Conservation (phyloP, 2,797 vertebrate genomes). For the Ctenochaetus hawaiiensis region DNA sequence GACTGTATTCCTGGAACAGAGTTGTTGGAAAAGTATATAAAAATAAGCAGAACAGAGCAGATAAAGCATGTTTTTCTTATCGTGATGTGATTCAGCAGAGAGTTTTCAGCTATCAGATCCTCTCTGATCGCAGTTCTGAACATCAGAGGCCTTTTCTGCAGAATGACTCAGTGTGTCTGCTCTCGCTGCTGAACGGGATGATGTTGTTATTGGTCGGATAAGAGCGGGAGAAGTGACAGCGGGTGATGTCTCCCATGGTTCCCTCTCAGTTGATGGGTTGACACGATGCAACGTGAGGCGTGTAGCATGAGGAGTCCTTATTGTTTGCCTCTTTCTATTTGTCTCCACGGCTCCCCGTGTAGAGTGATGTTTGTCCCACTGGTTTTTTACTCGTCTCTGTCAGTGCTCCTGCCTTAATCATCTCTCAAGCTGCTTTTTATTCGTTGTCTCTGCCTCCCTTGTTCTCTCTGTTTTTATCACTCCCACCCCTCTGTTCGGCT, state of each 20-base stretch:
- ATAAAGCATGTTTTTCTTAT: constrained; percentile 29
- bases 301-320: constrained; percentile 17
- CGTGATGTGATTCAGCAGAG: constrained; percentile 35
- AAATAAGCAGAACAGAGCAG: neutral
- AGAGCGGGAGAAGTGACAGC: constrained; percentile 55
- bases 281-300: constrained; percentile 50
- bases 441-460: constrained; percentile 16
- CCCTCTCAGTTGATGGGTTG: constrained; percentile 32
- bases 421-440: constrained; percentile 34
- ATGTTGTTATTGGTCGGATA: constrained; percentile 59
- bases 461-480: constrained; percentile 37
- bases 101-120: constrained; percentile 30
- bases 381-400: constrained; percentile 19
- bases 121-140: constrained; percentile 45
- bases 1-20: constrained; percentile 20
- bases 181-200: constrained; percentile 44
- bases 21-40: constrained; percentile 1
- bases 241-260: constrained; percentile 58
- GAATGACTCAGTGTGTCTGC: constrained; percentile 38
- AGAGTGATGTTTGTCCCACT: constrained; percentile 30
- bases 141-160: constrained; percentile 23
- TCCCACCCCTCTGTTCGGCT: constrained; percentile 40
- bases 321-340: constrained; percentile 53
- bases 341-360: constrained; percentile 22
- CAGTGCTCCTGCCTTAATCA: constrained; percentile 47